phyloP scores from a whole-genome alignment of 37 sponge, comb jelly and placozoan genomes.

The Agelas oroides region DNA sequence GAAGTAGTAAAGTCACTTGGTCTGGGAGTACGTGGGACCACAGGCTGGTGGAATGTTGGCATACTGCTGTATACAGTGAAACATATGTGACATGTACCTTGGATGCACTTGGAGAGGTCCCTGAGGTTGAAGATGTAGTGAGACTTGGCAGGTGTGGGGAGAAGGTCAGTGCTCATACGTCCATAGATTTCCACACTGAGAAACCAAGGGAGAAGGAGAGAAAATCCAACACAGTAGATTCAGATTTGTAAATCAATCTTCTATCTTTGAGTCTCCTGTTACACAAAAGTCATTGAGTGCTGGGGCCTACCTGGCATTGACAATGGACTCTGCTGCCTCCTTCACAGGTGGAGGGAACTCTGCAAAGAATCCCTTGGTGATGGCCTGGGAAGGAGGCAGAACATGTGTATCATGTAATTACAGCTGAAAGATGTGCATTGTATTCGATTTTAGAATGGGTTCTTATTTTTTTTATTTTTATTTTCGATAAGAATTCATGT shows the following conservation, averaged over 20 bases:
- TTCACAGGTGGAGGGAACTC: conserved; percentile 95
- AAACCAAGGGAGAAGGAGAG: background rate
- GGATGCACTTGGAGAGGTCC: conserved; percentile 97
- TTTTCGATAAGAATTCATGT: too few relatives aligned
- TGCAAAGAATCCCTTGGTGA: conserved; percentile 90
- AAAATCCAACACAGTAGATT: background rate
- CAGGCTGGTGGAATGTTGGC: too few relatives aligned
- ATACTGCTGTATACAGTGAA: too few relatives aligned
- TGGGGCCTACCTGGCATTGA: conserved; percentile 76
- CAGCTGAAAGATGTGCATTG: too few relatives aligned
- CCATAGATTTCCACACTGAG: conserved; percentile 95
- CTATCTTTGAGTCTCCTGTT: too few relatives aligned
- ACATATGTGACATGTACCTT: conserved; percentile 64
- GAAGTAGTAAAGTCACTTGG: too few relatives aligned
- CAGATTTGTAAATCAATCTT: too few relatives aligned
- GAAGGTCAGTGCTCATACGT: conserved; percentile 96
- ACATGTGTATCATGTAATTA: background rate
- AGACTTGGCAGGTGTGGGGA: conserved; percentile 98
- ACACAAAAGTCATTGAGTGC: too few relatives aligned
- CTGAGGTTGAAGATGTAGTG: conserved; percentile 99
- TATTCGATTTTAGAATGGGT: too few relatives aligned
- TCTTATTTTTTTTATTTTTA: too few relatives aligned
- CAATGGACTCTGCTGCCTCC: conserved; percentile 91
- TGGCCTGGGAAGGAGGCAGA: conserved; percentile 64
- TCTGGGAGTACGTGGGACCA: too few relatives aligned